Evolutionary conservation across 1,140 invertebrate genomes (phyloP).

Genomic region (Archivesica marissinica): DNA sequence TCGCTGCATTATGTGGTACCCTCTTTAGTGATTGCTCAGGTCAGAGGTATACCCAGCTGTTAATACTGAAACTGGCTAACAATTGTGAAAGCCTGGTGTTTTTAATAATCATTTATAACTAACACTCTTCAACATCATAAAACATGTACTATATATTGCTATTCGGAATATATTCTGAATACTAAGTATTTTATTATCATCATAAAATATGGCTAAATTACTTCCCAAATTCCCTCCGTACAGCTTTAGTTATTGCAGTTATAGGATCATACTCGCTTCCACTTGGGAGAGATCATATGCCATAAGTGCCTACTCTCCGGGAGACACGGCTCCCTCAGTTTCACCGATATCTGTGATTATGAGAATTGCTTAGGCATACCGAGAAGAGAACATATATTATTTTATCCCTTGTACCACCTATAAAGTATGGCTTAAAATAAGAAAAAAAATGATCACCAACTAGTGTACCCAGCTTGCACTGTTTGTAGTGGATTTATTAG

Average conservation of each 20-base stretch:
- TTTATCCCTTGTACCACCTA: constrained; percentile 16
- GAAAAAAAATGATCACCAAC: too few species aligned
- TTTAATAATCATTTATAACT: constrained; percentile 60
- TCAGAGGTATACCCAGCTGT: constrained; percentile 25
- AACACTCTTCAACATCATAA: constrained; percentile 55
- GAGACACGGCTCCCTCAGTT: constrained; percentile 20
- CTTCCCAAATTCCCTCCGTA: constrained; percentile 34
- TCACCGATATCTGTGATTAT: constrained; percentile 36
- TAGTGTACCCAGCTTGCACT: too few species aligned
- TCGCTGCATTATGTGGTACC: neutral
- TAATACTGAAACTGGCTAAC: constrained; percentile 11
- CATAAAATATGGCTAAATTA: constrained; percentile 62
- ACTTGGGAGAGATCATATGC: constrained; percentile 48
- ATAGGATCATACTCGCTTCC: constrained; percentile 32
- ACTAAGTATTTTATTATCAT: constrained; percentile 66
- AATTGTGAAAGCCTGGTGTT: constrained; percentile 47
- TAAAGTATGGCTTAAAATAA: constrained; percentile 13
- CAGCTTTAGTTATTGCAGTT: constrained; percentile 36
- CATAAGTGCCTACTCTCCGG: constrained; percentile 48
- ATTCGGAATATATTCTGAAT: constrained; percentile 51
- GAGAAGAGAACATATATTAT: constrained; percentile 2
- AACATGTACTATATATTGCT: constrained; percentile 63
- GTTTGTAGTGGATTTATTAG: too few species aligned
- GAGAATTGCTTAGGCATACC: constrained; percentile 24
- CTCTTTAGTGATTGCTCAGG: constrained; percentile 23